Conservation (phyloP, 2,113 vertebrate species). For the Nesospiza acunhae region DNA sequence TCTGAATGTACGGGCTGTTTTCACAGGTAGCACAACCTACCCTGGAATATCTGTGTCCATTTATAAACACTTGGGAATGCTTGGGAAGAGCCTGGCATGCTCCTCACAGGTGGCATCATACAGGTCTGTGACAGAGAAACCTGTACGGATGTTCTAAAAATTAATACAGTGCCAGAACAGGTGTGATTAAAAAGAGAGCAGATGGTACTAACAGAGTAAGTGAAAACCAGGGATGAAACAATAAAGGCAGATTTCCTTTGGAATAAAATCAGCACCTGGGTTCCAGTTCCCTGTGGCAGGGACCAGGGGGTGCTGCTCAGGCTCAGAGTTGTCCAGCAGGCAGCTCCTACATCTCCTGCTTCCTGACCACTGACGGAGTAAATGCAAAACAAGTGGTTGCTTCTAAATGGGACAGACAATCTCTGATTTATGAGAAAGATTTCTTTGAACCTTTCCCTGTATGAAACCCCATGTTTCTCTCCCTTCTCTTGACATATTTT, state of each 20-base stretch:
- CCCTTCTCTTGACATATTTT: neutral
- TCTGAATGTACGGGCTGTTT: neutral
- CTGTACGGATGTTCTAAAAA: neutral
- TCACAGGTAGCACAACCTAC: neutral
- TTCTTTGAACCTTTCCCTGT: neutral
- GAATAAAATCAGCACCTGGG: neutral
- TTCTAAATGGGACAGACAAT: neutral
- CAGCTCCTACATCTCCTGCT: neutral
- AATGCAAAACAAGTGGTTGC: neutral
- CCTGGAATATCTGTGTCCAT: neutral
- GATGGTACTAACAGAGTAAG: neutral
- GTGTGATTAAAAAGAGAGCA: constrained; percentile 1
- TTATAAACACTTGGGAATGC: neutral
- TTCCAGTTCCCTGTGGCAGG: neutral
- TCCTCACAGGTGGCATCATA: neutral
- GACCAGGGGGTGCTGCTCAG: neutral
- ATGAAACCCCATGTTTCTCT: neutral
- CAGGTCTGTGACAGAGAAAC: neutral
- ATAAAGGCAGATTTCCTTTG: constrained; percentile 10
- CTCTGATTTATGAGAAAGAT: neutral
- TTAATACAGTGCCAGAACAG: neutral
- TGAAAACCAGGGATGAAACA: neutral
- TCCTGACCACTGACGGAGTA: neutral
- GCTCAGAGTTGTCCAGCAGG: neutral
- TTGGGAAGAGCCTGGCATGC: neutral